A percentile compares a stretch with the other conserved stretches of the same genome.
These are phyloP conservation scores for Coenobita brevimanus DNA, from an alignment of 1,140 invertebrate species.

Conservation along the genomic window DNA sequence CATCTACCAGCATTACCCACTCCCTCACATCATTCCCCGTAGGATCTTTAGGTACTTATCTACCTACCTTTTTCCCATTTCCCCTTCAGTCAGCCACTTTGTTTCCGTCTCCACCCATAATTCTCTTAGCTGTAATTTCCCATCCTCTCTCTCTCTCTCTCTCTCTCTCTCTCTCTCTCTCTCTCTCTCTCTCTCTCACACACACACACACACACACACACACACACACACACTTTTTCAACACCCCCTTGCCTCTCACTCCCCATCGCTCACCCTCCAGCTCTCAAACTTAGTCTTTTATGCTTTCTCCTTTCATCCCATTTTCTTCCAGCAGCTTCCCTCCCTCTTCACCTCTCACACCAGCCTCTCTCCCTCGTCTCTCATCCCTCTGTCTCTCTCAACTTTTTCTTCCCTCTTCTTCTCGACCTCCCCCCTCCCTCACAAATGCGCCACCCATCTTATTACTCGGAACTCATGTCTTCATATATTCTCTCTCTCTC, in stretches of 20 bases:
- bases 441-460: neutral
- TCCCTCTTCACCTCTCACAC: neutral
- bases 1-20: too few species aligned
- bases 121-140: neutral
- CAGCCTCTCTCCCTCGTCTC: neutral
- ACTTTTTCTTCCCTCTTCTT: neutral
- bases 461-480: neutral
- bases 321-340: neutral
- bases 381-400: too few species aligned
- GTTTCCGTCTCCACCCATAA: too few species aligned
- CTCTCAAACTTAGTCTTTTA: neutral
- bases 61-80: too few species aligned
- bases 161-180: neutral
- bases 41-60: too few species aligned
- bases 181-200: constrained; percentile 1
- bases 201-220: constrained; percentile 5
- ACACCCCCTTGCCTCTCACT: neutral
- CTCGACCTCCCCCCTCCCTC: neutral
- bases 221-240: too few species aligned
- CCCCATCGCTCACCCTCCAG: neutral
- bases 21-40: too few species aligned
- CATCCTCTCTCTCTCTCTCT: neutral
- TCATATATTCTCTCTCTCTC: neutral
- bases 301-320: neutral
- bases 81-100: too few species aligned